phyloP scores from a whole-genome alignment of 1,140 invertebrate genomes.

The Drosophila sturtevanti region DNA sequence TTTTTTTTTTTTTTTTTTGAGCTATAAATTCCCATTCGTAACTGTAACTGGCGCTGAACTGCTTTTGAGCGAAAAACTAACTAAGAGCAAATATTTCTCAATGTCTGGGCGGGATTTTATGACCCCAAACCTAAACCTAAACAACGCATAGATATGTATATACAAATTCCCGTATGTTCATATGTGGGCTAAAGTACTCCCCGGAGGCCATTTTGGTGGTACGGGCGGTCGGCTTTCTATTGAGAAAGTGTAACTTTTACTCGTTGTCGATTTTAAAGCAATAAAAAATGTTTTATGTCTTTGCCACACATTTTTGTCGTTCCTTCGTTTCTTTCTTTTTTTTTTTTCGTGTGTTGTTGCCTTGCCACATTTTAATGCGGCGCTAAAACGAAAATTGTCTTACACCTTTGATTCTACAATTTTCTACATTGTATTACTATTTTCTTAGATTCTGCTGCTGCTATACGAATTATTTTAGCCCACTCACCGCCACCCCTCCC shows the following conservation, averaged over 20 bases:
- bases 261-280: slow-evolving; percentile 73
- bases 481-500: not conserved
- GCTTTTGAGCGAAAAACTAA: slow-evolving; percentile 28
- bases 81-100: slow-evolving; percentile 18
- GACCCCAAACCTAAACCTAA: slow-evolving; percentile 47
- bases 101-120: slow-evolving; percentile 60
- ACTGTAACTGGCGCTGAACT: slow-evolving; percentile 59
- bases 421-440: not conserved
- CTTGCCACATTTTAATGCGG: slow-evolving; percentile 40
- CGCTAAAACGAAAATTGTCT: slow-evolving; percentile 68
- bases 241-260: slow-evolving; percentile 79
- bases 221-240: slow-evolving; percentile 55
- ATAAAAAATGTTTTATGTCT: slow-evolving; percentile 79
- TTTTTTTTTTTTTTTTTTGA: slow-evolving; percentile 15
- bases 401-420: slow-evolving; percentile 48
- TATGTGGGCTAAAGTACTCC: slow-evolving; percentile 55
- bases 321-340: not conserved
- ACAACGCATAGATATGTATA: slow-evolving; percentile 22
- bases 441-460: not conserved
- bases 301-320: slow-evolving; percentile 33
- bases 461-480: too few relatives aligned
- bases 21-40: slow-evolving; percentile 59
- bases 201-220: slow-evolving; percentile 27
- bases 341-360: too few relatives aligned
- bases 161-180: slow-evolving; percentile 4